These are phyloP conservation scores for Dasyprocta punctata DNA, from an alignment of 2,113 vertebrate genomes.

Conservation along the genomic window DNA sequence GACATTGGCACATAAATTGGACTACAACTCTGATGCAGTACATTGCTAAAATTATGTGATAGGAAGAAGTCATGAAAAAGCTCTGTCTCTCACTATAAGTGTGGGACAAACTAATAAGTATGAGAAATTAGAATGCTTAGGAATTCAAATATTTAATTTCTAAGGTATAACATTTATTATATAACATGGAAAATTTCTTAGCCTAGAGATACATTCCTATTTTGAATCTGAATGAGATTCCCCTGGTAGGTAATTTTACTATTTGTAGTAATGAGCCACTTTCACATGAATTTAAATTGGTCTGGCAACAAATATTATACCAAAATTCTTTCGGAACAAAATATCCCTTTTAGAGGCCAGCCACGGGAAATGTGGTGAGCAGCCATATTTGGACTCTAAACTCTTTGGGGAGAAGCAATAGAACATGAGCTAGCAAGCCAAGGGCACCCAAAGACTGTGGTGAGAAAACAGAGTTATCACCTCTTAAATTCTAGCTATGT, in stretches of 20 bases:
- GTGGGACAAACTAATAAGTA: neutral
- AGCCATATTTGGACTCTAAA: neutral
- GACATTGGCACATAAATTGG: neutral
- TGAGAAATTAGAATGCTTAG: slow-evolving; percentile 33
- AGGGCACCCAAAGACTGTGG: neutral
- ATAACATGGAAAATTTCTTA: neutral
- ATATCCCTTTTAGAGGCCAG: neutral
- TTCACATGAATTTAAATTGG: slow-evolving; percentile 20
- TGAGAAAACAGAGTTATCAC: neutral
- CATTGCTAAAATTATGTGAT: neutral
- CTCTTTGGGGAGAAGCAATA: neutral
- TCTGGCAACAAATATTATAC: slow-evolving; percentile 21
- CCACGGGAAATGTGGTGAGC: neutral
- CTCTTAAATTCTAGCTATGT: neutral
- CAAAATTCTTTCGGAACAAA: slow-evolving; percentile 36
- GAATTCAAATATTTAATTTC: neutral
- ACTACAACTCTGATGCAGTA: neutral
- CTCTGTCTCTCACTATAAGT: neutral
- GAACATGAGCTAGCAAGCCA: neutral
- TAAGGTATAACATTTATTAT: neutral
- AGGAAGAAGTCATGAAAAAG: neutral
- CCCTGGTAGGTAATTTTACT: neutral
- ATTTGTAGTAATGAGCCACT: neutral
- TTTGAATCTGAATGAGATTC: slow-evolving; percentile 39
- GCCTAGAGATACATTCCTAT: neutral